Evolutionary conservation across 2,113 vertebrate genomes (phyloP), one percentile per base, ranked within the genome.

Genomic region (Ailurus styani): DNA sequence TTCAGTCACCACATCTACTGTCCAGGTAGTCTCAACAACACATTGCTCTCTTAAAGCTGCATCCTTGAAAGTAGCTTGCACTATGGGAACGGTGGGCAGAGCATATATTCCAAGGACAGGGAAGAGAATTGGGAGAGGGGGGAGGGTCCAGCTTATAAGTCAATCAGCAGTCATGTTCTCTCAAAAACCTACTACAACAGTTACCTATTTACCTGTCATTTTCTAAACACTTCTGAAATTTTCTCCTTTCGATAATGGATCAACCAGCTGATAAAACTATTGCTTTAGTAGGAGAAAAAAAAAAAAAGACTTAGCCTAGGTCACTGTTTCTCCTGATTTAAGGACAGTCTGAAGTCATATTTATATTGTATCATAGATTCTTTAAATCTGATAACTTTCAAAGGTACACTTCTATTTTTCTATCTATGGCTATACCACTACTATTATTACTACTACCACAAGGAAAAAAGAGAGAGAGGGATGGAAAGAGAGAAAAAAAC

Each of bases 161-260:
- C 10, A 27, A 11, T 47, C 10, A 17, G 7, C 2, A 0, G 27
- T 52, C 23, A 37, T 5, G 34, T 18, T 2, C 3, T 37, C 37
- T 81, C 34, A 14, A 40, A 15, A 42, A 57, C 47, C 3, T 40
- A 11, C 17, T 57, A 20, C 3, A 66, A 37, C 13, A 42, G 45
- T 64, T 42, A 54, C 18, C 31, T 54, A 17, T n/a, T 62, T 40
- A 52, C 21, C 29, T 52, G 15, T 25, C 86, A 66, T 66, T 87
- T 93, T 72, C 37, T 45, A 77, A 88, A 77, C 14, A 54, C 11
- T 70, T 64, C 10, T 84, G 7, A 93, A 75, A 9, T n/a, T 87
- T 91, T 90, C 25, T 64, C 1, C 54, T 93, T 86, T 87, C 62
- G 82, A 6, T 64, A 47, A 13, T 10, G 47, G 20, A 21, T 9